These are phyloP conservation scores for Lates calcarifer DNA, from an alignment of 2,113 vertebrate species.

Conservation along the genomic window DNA sequence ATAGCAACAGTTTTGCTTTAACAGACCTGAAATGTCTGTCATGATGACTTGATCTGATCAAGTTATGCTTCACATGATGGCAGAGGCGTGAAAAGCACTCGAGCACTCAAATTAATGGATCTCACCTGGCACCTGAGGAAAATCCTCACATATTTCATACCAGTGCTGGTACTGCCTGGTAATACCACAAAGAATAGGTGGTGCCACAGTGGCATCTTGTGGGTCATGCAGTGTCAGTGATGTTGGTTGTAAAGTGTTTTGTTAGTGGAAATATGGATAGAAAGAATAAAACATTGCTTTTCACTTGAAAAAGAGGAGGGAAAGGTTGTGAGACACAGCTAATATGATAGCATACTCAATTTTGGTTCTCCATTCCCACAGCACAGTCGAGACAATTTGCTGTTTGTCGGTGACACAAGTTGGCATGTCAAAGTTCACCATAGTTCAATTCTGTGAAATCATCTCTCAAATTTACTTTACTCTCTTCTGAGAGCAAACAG, in stretches of 20 bases:
- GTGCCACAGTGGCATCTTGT: no score
- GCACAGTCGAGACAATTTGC: neutral
- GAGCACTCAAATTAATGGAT: neutral
- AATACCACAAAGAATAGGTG: neutral
- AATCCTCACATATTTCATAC: no score
- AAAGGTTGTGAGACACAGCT: neutral
- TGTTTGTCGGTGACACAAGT: no score
- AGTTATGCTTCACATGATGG: neutral
- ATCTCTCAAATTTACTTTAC: no score
- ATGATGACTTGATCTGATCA: neutral
- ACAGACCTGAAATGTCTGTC: neutral
- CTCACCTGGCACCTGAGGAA: no score
- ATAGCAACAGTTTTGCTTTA: no score
- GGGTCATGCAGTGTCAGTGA: no score
- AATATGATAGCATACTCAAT: neutral
- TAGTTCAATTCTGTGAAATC: no score
- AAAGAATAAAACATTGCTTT: neutral
- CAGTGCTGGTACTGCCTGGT: no score
- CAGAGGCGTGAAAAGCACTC: neutral
- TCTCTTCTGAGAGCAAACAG: no score
- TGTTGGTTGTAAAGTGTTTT: neutral
- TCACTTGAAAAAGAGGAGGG: neutral
- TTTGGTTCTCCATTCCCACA: neutral
- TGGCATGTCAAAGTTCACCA: no score
- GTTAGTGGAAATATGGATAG: neutral